Conservation (phyloP, 2,113 vertebrate species). For the Dipodomys ordii region DNA sequence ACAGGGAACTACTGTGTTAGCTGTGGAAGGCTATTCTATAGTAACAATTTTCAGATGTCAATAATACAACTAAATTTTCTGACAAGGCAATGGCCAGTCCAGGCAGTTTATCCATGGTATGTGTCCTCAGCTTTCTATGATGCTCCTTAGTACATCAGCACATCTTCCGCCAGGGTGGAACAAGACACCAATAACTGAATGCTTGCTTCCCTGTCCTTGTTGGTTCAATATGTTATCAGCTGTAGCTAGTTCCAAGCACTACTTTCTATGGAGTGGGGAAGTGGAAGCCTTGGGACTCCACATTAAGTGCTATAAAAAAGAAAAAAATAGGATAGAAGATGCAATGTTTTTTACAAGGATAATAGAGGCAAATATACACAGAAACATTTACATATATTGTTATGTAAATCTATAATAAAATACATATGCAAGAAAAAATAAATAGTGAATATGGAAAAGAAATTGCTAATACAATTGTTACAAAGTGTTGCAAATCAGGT, state of each 20-base stretch:
- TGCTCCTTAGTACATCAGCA: background rate
- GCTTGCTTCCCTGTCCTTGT: background rate
- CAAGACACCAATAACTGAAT: background rate
- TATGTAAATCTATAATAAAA: background rate
- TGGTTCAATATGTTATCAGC: background rate
- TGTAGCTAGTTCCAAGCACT: background rate
- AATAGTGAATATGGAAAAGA: background rate
- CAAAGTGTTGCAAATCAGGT: background rate
- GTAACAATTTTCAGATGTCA: background rate
- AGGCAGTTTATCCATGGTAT: background rate
- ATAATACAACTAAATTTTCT: background rate
- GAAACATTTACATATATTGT: background rate
- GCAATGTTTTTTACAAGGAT: background rate
- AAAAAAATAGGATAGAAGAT: background rate
- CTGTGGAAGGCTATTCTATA: background rate
- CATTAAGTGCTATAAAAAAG: background rate
- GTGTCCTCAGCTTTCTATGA: background rate
- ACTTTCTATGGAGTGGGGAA: background rate
- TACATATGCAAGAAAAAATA: background rate
- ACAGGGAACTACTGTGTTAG: background rate
- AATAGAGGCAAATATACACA: background rate
- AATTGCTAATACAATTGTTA: background rate
- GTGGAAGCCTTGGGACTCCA: background rate
- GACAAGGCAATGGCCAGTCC: background rate
- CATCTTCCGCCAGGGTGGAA: background rate